Percentiles rank a stretch among this genome's conserved stretches.
Evolutionary conservation across 2,888 invertebrate species (phyloP).

Genomic region (Nomada lathburiana): DNA sequence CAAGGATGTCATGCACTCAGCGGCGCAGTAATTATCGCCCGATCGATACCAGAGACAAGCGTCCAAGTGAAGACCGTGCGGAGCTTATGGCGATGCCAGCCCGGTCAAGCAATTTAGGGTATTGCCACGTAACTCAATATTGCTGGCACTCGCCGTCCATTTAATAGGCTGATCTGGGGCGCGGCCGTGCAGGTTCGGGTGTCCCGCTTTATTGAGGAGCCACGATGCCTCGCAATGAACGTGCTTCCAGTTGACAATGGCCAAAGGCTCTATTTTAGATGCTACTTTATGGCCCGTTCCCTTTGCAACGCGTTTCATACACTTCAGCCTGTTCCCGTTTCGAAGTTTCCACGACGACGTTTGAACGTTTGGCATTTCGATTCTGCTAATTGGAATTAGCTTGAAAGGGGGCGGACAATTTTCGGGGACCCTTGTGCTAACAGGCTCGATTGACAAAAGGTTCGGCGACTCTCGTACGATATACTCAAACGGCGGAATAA

Average conservation of each 20-base stretch:
- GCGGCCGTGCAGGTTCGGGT: slow-evolving; percentile 41
- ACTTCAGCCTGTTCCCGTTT: neutral
- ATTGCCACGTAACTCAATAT: slow-evolving; percentile 78
- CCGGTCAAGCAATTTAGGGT: slow-evolving; percentile 75
- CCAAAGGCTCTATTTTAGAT: slow-evolving; percentile 19
- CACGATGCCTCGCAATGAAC: slow-evolving; percentile 39
- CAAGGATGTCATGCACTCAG: slow-evolving; percentile 42
- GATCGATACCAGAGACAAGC: slow-evolving; percentile 61
- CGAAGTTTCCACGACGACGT: neutral
- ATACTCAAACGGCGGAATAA: too few species aligned
- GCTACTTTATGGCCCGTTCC: slow-evolving; percentile 14
- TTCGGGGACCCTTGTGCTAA: neutral
- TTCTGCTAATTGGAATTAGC: slow-evolving; percentile 17
- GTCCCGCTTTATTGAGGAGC: slow-evolving; percentile 48
- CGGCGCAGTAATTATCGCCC: slow-evolving; percentile 62
- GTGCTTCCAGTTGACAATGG: slow-evolving; percentile 45
- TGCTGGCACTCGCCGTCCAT: slow-evolving; percentile 73
- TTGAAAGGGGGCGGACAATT: neutral
- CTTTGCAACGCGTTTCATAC: slow-evolving; percentile 1
- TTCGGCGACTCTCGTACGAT: neutral
- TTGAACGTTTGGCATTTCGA: neutral
- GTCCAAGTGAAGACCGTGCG: slow-evolving; percentile 47
- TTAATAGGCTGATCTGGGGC: slow-evolving; percentile 75
- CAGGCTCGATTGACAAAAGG: neutral
- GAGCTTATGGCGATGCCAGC: slow-evolving; percentile 54